Base-by-base conservation (phyloP, 2,888 invertebrate species). In the Didymodactylos carnosus region DNA sequence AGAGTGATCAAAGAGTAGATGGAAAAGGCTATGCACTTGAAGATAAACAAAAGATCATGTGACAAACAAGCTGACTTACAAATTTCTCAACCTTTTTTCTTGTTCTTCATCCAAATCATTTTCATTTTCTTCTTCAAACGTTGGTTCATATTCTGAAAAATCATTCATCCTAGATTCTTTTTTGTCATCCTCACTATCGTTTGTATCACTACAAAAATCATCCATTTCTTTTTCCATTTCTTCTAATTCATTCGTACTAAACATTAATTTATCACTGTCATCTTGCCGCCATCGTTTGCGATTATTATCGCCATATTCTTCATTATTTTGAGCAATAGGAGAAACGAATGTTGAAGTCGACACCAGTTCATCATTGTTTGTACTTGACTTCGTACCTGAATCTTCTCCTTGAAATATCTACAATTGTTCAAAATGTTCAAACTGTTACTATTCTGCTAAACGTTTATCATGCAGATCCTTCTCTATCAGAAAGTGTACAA, bases 161-260 rank as follows among this genome's bases (percentile, higher is more conserved):
- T 23, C 0, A 69, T 72, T 41, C 16, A 25, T 43, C 7, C 27
- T 27, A 35, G 25, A 29, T n/a, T 39, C 39, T 41, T 72, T 43
- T 16, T 35, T 69, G 2, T 40, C 43, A 8, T 2, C 19, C 4
- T 70, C 70, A 43, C 27, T 27, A 3, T 70, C 16, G 16, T 46
- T 16, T 19, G 19, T 16, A 16, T 46, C 70, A 40, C 23, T 29
- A 41, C 43, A 41, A n/a, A 70, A 70, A 41, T 70, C 70, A 11
- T 70, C n/a, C 2, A 74, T 71, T 41, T 74, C 74, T 69, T 74
- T 74, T 29, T 74, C 74, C 74, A 74, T 74, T n/a, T 62, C 62
- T n/a, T 29, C 29, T 35, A 23, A 40, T 40, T 46, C 43, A 41
- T 46, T 27, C n/a, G 27, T 16, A 40, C 41, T 70, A 39, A 46